Evolutionary conservation across 1,140 invertebrate species (phyloP), one percentile per base, ranked within the genome.

Genomic region (Sinonovacula constricta): DNA sequence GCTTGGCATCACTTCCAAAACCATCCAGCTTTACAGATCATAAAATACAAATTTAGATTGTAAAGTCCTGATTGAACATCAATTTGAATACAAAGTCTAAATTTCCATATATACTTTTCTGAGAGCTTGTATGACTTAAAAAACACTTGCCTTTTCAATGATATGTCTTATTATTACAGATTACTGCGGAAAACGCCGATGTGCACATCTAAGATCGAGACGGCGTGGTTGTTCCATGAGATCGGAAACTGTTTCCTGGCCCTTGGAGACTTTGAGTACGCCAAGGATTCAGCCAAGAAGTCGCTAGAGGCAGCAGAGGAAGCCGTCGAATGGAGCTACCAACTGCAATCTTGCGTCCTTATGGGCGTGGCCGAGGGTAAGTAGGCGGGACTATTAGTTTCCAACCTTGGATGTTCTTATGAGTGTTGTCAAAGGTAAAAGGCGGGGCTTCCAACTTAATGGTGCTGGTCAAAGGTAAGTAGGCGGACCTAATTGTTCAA

Each of bases 171-270:
- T n/a, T 10, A 24, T 51, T 75, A 4, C 53, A 89, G 88, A n/a
- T 89, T 88, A 78, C 83, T 87, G 30, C 62, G 85, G 31, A 91
- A 90, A 70, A 76, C 89, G 7, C 87, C 87, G 24, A 78, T 88
- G 28, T 87, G 80, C 54, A 81, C 79, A 26, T 81, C 77, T n/a
- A 66, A 82, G 5, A 56, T 90, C 10, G 90, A 91, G 79, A 87
- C 81, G 14, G 84, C 90, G 1, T 91, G 90, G 91, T 77, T 91
- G 24, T 88, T 87, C 76, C 90, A 91, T 69, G 90, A 91, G 80
- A 90, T 91, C 15, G 90, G 90, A 0, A 86, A 89, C 59, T 91
- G 90, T 77, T 88, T 90, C 83, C 81, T 91, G 62, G 88, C 88
- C 59, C 79, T 90, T 1, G n/a, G 45, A 30, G 81, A 89, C 28